Base-by-base conservation (phyloP, 1,140 invertebrate species). In the Oncopodura yosiiana region DNA sequence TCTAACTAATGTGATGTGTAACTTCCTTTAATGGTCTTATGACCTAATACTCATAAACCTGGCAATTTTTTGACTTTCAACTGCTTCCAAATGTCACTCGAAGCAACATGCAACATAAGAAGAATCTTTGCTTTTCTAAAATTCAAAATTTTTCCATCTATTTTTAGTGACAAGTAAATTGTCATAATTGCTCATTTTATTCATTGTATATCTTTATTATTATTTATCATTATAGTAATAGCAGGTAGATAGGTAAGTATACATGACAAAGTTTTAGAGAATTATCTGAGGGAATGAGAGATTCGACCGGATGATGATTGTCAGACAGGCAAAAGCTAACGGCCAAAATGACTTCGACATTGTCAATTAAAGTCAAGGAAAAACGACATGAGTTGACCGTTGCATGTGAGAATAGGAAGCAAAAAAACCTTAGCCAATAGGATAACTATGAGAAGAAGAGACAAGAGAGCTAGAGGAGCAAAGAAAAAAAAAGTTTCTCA, bases 41-140 rank as follows among this genome's bases (percentile, higher is more conserved):
- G 53, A 55, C 53, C 53, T 49, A 23, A 41, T 27, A 48, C 42
- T 55, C 53, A 32, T 55, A 55, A 55, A 48, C 32, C 48, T 55
- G 53, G 49, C 53, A 55, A 19, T 45, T 44, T n/a, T n/a, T n/a
- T n/a, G n/a, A n/a, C n/a, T n/a, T n/a, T 39, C 21, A 55, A 55
- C 37, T 34, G 34, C 37, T 55, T 55, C 53, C 53, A 49, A 55
- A 49, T 55, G 53, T 55, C 45, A 55, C 29, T 30, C 12, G 11
- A 48, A 4, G 21, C 1, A 29, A 29, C 18, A 45, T 37, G n/a
- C n/a, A n/a, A n/a, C n/a, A n/a, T n/a, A n/a, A n/a, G n/a, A n/a
- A n/a, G n/a, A n/a, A n/a, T n/a, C n/a, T n/a, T n/a, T n/a, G n/a
- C n/a, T n/a, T n/a, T n/a, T n/a, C n/a, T n/a, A n/a, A n/a, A n/a